A percentile compares a stretch with the other conserved stretches of the same genome.
These are phyloP conservation scores for Thaleichthys pacificus DNA, from an alignment of 2,797 vertebrate genomes.

Conservation along the genomic window DNA sequence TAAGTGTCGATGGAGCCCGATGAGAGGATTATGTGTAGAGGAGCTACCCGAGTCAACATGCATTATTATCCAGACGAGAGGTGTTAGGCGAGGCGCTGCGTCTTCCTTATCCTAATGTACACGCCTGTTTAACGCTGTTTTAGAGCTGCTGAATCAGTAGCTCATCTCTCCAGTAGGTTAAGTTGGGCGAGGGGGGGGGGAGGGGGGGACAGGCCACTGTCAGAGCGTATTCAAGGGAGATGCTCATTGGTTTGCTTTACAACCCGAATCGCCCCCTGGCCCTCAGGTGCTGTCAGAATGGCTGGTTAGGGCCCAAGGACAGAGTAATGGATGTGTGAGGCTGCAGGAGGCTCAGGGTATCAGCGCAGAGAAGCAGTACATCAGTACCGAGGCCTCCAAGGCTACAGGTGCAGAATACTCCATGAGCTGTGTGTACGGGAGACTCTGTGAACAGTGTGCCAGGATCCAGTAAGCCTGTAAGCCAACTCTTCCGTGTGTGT, in stretches of 20 bases:
- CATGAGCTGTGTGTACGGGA: slow-evolving; percentile 41
- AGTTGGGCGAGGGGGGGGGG: not conserved
- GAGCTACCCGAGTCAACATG: slow-evolving; percentile 39
- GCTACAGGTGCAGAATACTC: slow-evolving; percentile 48
- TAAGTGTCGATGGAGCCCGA: slow-evolving; percentile 33
- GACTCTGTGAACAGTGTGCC: slow-evolving; percentile 34
- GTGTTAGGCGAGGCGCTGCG: not conserved
- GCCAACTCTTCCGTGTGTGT: slow-evolving; percentile 18
- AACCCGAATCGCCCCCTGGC: slow-evolving; percentile 17
- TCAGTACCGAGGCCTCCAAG: slow-evolving; percentile 38
- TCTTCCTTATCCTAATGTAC: not conserved
- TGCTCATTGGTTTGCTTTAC: slow-evolving; percentile 22
- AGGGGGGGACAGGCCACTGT: slow-evolving; percentile 3
- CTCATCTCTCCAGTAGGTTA: not conserved
- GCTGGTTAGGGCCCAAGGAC: slow-evolving; percentile 35
- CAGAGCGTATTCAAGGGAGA: slow-evolving; percentile 20
- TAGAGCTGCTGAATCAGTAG: slow-evolving; percentile 1
- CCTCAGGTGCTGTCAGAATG: slow-evolving; percentile 25
- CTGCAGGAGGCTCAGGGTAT: slow-evolving; percentile 39
- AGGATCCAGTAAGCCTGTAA: slow-evolving; percentile 34
- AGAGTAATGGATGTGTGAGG: slow-evolving; percentile 51
- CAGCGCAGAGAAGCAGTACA: slow-evolving; percentile 47
- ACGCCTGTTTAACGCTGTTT: not conserved
- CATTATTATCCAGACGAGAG: not conserved
- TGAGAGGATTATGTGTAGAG: slow-evolving; percentile 42